These are phyloP conservation scores for Alethe castanea DNA, from an alignment of 2,113 vertebrate species.

Conservation along the genomic window DNA sequence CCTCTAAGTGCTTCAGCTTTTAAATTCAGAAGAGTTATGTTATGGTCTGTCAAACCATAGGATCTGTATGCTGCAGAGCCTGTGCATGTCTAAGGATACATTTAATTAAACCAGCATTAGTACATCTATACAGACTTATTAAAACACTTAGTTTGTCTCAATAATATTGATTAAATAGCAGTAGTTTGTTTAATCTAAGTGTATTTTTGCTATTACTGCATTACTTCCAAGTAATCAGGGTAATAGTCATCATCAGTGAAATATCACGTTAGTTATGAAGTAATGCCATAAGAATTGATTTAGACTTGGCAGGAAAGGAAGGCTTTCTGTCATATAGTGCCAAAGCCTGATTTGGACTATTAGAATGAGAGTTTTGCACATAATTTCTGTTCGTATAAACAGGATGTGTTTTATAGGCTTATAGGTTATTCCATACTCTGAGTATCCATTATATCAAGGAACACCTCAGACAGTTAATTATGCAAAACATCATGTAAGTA, in stretches of 20 bases:
- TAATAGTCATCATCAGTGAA: conserved; percentile 86
- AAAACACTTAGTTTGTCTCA: conserved; percentile 79
- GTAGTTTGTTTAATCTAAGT: conserved; percentile 84
- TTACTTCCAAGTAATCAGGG: conserved; percentile 83
- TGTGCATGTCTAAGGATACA: conserved; percentile 46
- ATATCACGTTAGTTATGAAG: conserved; percentile 86
- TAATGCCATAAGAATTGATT: conserved; percentile 98
- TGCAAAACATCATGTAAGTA: conserved; percentile 76
- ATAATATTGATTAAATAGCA: conserved; percentile 80
- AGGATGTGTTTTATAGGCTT: conserved; percentile 69
- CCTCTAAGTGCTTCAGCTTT: not conserved
- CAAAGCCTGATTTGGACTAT: conserved; percentile 57
- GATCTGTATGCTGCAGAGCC: not conserved
- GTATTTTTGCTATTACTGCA: conserved; percentile 84
- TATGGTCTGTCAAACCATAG: not conserved
- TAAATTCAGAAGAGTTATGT: not conserved
- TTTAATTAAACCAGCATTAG: conserved; percentile 77
- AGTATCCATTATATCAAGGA: conserved; percentile 68
- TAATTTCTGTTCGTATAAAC: conserved; percentile 62
- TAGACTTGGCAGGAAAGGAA: conserved; percentile 70
- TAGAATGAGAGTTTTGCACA: conserved; percentile 60
- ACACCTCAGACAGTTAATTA: conserved; percentile 76
- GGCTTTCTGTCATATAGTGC: conserved; percentile 43
- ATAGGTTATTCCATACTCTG: conserved; percentile 46
- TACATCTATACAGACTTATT: conserved; percentile 74